A percentile compares a stretch with the other conserved stretches of the same genome.
Evolutionary conservation across 2,113 vertebrate species (phyloP).

Genomic region (Acrocephalus kingi): DNA sequence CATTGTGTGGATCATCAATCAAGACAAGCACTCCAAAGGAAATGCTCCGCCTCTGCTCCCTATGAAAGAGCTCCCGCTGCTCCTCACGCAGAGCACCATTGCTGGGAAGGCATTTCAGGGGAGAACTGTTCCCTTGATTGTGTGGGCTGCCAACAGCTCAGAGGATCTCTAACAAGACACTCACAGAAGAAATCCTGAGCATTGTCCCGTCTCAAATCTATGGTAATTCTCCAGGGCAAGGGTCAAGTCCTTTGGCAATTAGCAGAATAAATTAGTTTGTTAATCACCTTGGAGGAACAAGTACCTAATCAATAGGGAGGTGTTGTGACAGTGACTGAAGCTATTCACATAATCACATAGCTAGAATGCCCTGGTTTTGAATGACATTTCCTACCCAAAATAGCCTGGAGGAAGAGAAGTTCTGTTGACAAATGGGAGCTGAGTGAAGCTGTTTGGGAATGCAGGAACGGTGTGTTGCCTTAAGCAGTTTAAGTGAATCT

Average conservation of each 20-base stretch:
- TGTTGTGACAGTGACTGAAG: not conserved
- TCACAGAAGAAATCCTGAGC: not conserved
- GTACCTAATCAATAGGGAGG: constrained; percentile 21
- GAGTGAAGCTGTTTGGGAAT: constrained; percentile 23
- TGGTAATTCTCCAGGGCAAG: not conserved
- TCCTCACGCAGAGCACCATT: not conserved
- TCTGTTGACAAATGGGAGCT: constrained; percentile 21
- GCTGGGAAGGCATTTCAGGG: not conserved
- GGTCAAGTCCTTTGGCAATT: constrained; percentile 1
- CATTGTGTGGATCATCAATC: constrained; percentile 17
- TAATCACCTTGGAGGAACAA: constrained; percentile 13
- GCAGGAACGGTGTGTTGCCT: not conserved
- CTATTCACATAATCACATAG: not conserved
- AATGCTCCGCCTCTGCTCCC: not conserved
- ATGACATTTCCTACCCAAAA: constrained; percentile 22
- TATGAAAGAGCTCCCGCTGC: constrained; percentile 7
- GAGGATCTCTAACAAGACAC: not conserved
- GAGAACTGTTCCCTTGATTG: constrained; percentile 14
- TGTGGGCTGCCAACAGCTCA: not conserved
- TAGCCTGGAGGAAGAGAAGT: constrained; percentile 32
- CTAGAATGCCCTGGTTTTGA: constrained; percentile 20
- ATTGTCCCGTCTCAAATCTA: not conserved
- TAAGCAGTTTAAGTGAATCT: constrained; percentile 6
- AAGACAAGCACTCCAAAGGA: not conserved
- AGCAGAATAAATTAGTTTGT: constrained; percentile 1